These are phyloP conservation scores for Archaeoteleia sp. DNA, from an alignment of 2,888 invertebrate genomes.

Conservation along the genomic window DNA sequence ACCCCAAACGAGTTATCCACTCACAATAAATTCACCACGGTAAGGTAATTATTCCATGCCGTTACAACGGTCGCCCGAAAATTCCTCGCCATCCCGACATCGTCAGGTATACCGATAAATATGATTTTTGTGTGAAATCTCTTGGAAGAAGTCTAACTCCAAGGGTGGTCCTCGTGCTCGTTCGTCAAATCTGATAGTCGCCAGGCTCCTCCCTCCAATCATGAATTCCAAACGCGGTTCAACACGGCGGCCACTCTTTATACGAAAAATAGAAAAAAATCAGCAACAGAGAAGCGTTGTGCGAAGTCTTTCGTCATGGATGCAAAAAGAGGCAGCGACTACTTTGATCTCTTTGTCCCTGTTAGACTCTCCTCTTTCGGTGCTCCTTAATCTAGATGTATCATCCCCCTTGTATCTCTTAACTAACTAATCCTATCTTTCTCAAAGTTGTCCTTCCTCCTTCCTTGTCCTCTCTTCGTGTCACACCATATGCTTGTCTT, in stretches of 20 bases:
- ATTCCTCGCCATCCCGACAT: slow-evolving; percentile 42
- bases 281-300: slow-evolving; percentile 21
- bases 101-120: slow-evolving; percentile 69
- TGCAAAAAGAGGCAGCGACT: slow-evolving; percentile 37
- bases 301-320: slow-evolving; percentile 29
- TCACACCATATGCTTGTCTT: too few relatives aligned
- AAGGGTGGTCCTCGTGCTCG: slow-evolving; percentile 72
- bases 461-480: slow-evolving; percentile 21
- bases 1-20: slow-evolving; percentile 55
- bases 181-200: slow-evolving; percentile 64
- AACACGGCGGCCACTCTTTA: slow-evolving; percentile 15
- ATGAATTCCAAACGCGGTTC: slow-evolving; percentile 40
- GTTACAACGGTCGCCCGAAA: slow-evolving; percentile 56
- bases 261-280: slow-evolving; percentile 10
- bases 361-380: slow-evolving; percentile 24
- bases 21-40: slow-evolving; percentile 68
- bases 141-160: slow-evolving; percentile 68
- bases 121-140: slow-evolving; percentile 71
- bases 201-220: slow-evolving; percentile 59
- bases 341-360: slow-evolving; percentile 39
- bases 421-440: slow-evolving; percentile 61
- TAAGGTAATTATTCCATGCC: slow-evolving; percentile 69
- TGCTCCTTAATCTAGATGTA: slow-evolving; percentile 52
- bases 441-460: slow-evolving; percentile 45
- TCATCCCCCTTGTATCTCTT: slow-evolving; percentile 51